phyloP scores from a whole-genome alignment of 2,113 vertebrate genomes.

The Gopherus flavomarginatus region DNA sequence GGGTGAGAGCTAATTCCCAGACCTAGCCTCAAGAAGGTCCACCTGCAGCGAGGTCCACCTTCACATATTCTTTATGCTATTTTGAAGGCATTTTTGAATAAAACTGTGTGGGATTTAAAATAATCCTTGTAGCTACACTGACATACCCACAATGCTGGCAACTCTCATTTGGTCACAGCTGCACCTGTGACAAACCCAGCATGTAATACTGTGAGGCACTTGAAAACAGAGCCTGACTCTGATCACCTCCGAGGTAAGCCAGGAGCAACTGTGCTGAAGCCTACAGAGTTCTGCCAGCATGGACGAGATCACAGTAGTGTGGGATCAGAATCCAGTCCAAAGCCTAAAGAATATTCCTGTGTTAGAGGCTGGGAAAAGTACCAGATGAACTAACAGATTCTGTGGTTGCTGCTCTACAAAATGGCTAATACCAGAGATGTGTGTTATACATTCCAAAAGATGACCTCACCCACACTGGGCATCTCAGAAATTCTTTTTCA shows the following conservation, averaged over 20 bases:
- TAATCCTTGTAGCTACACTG: background rate
- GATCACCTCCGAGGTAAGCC: background rate
- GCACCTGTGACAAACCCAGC: background rate
- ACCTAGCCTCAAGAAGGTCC: background rate
- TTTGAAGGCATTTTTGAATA: background rate
- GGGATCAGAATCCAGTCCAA: background rate
- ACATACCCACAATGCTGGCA: background rate
- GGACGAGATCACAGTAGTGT: background rate
- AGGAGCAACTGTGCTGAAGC: background rate
- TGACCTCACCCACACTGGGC: background rate
- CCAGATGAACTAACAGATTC: background rate
- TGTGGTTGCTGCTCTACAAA: background rate
- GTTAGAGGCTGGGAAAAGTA: background rate
- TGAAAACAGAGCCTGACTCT: background rate
- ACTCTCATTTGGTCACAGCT: background rate
- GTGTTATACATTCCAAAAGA: background rate
- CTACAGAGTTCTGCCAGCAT: background rate
- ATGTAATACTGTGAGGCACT: background rate
- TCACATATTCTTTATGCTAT: background rate
- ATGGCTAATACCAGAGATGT: background rate
- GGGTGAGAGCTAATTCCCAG: background rate
- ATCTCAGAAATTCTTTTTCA: background rate
- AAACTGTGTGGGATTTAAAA: background rate
- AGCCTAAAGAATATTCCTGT: background rate
- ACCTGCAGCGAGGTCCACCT: background rate